These are phyloP conservation scores for Chelon labrosus DNA, from an alignment of 2,797 vertebrate genomes.

Conservation along the genomic window DNA sequence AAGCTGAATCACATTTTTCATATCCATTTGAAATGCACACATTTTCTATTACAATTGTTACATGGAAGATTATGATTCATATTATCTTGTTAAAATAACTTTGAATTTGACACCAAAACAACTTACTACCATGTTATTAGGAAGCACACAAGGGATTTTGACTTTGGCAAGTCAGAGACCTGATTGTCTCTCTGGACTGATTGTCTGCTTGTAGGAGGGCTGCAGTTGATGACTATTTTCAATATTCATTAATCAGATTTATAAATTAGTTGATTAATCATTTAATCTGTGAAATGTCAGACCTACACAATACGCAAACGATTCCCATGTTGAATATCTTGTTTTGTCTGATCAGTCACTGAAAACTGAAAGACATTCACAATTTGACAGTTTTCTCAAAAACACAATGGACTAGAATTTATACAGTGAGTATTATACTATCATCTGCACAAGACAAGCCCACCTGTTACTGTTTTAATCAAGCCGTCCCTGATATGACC, in stretches of 20 bases:
- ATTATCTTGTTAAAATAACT: slow-evolving; percentile 30
- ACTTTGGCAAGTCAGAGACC: slow-evolving; percentile 6
- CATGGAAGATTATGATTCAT: slow-evolving; percentile 16
- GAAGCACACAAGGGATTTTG: slow-evolving; percentile 2
- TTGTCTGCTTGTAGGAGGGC: background rate
- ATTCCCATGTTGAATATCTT: background rate
- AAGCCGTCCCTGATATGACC: background rate
- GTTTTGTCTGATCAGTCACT: slow-evolving; percentile 1
- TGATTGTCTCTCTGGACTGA: background rate
- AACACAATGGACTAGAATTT: slow-evolving; percentile 3
- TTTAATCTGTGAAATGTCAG: background rate
- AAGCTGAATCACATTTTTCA: slow-evolving; percentile 50
- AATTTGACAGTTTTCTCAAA: background rate
- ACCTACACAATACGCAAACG: background rate
- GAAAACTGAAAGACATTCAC: slow-evolving; percentile 21
- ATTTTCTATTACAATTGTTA: slow-evolving; percentile 45
- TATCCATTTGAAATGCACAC: slow-evolving; percentile 27
- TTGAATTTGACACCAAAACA: slow-evolving; percentile 30
- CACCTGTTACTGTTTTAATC: slow-evolving; percentile 5
- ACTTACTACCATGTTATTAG: background rate
- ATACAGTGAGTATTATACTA: background rate
- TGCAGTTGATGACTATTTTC: background rate
- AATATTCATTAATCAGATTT: background rate
- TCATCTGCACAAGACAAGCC: background rate
- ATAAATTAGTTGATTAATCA: background rate